These are phyloP conservation scores for Halcyon senegalensis DNA, from an alignment of 2,113 vertebrate species.

Conservation along the genomic window DNA sequence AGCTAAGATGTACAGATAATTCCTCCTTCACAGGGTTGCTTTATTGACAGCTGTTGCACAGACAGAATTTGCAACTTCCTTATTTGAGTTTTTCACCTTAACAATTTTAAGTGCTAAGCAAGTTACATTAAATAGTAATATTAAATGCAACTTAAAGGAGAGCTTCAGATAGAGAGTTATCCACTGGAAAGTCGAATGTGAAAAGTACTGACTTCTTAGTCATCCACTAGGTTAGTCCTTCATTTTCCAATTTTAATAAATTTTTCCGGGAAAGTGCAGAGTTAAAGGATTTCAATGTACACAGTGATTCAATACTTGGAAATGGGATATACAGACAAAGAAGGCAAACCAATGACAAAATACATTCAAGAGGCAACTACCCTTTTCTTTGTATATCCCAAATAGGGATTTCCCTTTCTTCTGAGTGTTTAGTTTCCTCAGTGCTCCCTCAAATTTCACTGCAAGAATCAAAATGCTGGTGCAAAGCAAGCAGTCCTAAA, in stretches of 20 bases:
- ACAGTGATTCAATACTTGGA: neutral
- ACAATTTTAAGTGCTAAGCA: neutral
- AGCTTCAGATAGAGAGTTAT: neutral
- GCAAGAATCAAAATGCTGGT: neutral
- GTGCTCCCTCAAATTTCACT: neutral
- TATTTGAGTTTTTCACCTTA: neutral
- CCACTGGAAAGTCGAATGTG: neutral
- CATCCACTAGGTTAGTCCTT: neutral
- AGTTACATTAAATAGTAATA: neutral
- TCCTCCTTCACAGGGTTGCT: neutral
- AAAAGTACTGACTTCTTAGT: neutral
- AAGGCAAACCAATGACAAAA: neutral
- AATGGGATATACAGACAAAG: neutral
- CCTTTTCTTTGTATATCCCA: neutral
- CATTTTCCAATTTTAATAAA: neutral
- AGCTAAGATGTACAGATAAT: neutral
- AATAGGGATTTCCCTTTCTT: neutral
- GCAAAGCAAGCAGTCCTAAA: neutral
- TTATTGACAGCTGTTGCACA: neutral
- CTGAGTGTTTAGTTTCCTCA: neutral
- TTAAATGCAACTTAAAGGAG: neutral
- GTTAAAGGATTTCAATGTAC: neutral
- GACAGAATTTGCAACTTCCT: neutral
- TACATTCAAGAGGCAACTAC: neutral
- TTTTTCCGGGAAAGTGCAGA: neutral